Evolutionary conservation across 2,113 vertebrate species (phyloP), one percentile per base, ranked within the genome.

Genomic region (Eulemur macaco): DNA sequence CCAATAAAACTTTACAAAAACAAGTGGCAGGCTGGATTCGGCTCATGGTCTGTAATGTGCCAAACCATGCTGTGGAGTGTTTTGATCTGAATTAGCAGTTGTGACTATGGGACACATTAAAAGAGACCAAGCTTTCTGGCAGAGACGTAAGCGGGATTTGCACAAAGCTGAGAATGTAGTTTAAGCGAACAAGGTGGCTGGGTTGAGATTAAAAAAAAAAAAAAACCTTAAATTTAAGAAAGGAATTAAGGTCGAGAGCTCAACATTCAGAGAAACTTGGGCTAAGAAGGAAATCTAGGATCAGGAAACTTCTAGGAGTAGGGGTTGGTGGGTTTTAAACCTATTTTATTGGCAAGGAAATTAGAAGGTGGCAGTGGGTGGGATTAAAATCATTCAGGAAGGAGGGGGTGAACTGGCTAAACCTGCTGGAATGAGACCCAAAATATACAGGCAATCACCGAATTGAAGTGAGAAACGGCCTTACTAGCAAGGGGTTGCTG

Each of bases 391-490:
- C n/a, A 29, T 54, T 58, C n/a, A 27, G 77, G 66, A 58, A 29
- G n/a, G 4, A 6, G 54, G 37, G 42, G 23, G 29, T 31, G 39
- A 54, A n/a, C 56, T 15, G 47, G 69, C 84, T 31, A 7, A 10
- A 7, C 60, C n/a, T 14, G 20, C 52, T n/a, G 15, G 39, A n/a
- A 8, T 37, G 80, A 74, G 68, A 71, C 54, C 52, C 52, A 47
- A 68, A 50, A 52, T 52, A 15, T 0, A 13, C 37, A 37, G 27
- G 4, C 39, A 7, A 6, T 58, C 5, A 0, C 4, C 27, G 37
- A 2, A 27, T 52, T 47, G 31, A 84, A 52, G 14, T 6, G 47
- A n/a, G 83, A 12, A 42, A 7, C 6, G 5, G 52, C 77, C 47
- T 0, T n/a, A 1, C 1, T 8, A 37, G 37, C 1, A 3, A 73